These are phyloP conservation scores for Lanistes nyassanus DNA, from an alignment of 1,140 invertebrate genomes.

Conservation along the genomic window DNA sequence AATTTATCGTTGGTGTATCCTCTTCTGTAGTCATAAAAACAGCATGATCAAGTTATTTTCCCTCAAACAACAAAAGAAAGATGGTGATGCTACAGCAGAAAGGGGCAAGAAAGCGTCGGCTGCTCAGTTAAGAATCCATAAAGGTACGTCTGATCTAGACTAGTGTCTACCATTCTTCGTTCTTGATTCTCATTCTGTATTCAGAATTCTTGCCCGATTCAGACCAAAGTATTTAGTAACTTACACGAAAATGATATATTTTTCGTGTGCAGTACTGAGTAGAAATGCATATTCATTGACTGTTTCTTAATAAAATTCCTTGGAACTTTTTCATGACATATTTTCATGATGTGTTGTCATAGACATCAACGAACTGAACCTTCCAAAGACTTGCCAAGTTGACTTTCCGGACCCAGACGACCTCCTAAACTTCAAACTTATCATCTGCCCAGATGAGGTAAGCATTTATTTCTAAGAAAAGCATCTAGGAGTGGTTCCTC, in stretches of 20 bases:
- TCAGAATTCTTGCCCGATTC: not conserved
- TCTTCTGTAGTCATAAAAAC: not conserved
- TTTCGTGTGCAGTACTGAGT: not conserved
- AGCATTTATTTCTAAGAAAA: constrained; percentile 9
- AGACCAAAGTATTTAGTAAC: not conserved
- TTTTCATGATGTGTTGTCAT: constrained; percentile 62
- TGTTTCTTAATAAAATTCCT: not conserved
- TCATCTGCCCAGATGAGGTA: constrained; percentile 95
- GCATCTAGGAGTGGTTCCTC: not conserved
- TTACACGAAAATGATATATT: not conserved
- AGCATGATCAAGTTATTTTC: constrained; percentile 98
- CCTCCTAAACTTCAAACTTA: constrained; percentile 93
- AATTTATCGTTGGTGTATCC: not conserved
- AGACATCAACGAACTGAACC: constrained; percentile 98
- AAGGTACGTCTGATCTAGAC: constrained; percentile 76
- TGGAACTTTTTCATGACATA: not conserved
- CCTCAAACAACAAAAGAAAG: constrained; percentile 97
- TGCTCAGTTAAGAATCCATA: constrained; percentile 95
- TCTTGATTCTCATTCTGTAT: too few species aligned
- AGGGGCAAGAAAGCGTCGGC: constrained; percentile 84
- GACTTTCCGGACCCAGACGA: constrained; percentile 98
- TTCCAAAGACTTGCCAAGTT: constrained; percentile 95
- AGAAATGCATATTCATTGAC: not conserved
- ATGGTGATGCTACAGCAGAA: constrained; percentile 80
- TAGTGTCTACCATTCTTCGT: too few species aligned